Conservation (phyloP, 1,140 invertebrate genomes). For the Manduca sexta region DNA sequence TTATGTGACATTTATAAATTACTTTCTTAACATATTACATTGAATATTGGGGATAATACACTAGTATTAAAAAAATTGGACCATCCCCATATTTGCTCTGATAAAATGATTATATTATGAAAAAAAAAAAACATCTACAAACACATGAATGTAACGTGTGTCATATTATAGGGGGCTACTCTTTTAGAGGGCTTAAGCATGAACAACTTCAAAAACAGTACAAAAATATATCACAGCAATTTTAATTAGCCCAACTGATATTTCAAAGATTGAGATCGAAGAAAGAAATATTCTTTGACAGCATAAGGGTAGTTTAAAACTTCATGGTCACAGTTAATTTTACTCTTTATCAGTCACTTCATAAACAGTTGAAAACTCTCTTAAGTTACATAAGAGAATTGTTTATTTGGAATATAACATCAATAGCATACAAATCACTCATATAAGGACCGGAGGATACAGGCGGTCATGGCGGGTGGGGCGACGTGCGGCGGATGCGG, state of each 20-base stretch:
- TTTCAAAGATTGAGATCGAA: conserved; percentile 48
- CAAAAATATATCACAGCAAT: conserved; percentile 71
- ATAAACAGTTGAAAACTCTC: conserved; percentile 13
- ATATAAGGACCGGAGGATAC: conserved; percentile 1
- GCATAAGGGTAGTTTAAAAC: neutral
- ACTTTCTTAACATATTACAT: conserved; percentile 1
- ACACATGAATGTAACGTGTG: conserved; percentile 42
- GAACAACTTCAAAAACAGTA: conserved; percentile 53
- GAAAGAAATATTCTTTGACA: conserved; percentile 23
- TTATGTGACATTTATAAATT: conserved; percentile 1
- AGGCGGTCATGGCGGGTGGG: conserved; percentile 23
- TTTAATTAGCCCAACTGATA: conserved; percentile 54
- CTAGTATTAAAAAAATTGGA: conserved; percentile 32
- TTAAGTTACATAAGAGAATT: conserved; percentile 4
- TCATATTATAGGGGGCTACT: conserved; percentile 37
- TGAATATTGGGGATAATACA: no score
- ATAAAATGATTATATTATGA: conserved; percentile 37
- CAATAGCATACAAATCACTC: neutral
- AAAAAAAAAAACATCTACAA: conserved; percentile 36
- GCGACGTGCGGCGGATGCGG: no score
- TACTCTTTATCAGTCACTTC: conserved; percentile 20
- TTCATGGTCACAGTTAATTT: conserved; percentile 5
- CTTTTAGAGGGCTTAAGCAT: conserved; percentile 28
- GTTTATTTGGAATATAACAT: no score
- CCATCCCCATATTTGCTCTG: conserved; percentile 33